Evolutionary conservation across 1,140 invertebrate species (phyloP).

Genomic region (Sitobion miscanthi): DNA sequence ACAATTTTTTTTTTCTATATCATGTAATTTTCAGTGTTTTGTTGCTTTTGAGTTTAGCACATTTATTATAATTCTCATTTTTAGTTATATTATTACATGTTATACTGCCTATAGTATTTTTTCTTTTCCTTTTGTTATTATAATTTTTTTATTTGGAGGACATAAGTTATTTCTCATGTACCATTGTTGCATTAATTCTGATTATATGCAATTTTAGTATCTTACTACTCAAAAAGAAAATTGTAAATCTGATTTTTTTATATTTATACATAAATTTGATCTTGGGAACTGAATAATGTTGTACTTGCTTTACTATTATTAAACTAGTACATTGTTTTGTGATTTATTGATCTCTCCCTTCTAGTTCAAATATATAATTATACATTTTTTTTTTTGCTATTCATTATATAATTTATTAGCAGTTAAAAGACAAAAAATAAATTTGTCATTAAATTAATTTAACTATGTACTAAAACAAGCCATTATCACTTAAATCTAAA

Average conservation of each 20-base stretch:
- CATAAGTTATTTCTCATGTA: not conserved
- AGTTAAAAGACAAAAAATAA: not conserved
- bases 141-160: not conserved
- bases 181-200: not conserved
- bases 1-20: not conserved
- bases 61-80: constrained; percentile 21
- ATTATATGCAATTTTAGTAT: constrained; percentile 3
- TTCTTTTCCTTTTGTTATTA: not conserved
- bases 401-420: not conserved
- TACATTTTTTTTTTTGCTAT: not conserved
- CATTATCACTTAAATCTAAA: not conserved
- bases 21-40: not conserved
- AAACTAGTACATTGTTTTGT: not conserved
- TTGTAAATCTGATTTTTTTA: not conserved
- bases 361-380: constrained; percentile 38
- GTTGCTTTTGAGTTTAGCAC: not conserved
- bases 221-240: not conserved
- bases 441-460: not conserved
- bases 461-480: not conserved
- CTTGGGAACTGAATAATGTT: constrained; percentile 34
- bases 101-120: constrained; percentile 15
- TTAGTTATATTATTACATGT: constrained; percentile 38
- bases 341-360: constrained; percentile 40
- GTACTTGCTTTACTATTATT: constrained; percentile 20
- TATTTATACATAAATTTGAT: not conserved